These are phyloP conservation scores for Darevskia nairensis DNA, from an alignment of 2,797 vertebrate genomes.

Conservation along the genomic window DNA sequence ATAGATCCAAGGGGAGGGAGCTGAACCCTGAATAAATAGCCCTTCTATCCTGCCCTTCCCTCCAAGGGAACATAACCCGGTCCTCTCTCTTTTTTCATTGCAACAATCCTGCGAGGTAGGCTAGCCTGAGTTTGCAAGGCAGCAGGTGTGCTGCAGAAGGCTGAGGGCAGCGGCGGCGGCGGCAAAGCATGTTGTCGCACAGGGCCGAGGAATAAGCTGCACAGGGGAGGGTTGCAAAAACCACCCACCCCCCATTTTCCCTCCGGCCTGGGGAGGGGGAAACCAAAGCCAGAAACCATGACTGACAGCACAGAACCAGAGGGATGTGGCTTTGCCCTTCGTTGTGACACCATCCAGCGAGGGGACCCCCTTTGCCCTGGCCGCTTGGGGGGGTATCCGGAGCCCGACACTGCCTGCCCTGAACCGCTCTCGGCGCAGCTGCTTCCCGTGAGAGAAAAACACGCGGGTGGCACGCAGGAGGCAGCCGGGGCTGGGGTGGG, in stretches of 20 bases:
- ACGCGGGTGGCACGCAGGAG: fast-evolving
- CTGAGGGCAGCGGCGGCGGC: too few relatives aligned
- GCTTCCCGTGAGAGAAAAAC: not conserved
- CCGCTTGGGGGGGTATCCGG: not conserved
- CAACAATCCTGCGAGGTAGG: not conserved
- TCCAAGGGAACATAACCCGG: not conserved
- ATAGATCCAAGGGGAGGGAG: not conserved
- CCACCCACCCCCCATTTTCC: not conserved
- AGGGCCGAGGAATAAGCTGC: not conserved
- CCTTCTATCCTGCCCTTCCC: too few relatives aligned
- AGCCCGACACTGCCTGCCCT: not conserved
- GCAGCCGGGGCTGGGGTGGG: too few relatives aligned
- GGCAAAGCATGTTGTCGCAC: not conserved
- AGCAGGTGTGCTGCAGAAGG: too few relatives aligned
- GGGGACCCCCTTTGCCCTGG: fast-evolving
- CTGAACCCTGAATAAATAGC: not conserved
- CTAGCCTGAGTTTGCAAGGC: not conserved
- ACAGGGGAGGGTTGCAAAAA: too few relatives aligned
- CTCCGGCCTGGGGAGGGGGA: not conserved
- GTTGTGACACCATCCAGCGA: not conserved
- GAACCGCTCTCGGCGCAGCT: not conserved
- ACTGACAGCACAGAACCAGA: not conserved
- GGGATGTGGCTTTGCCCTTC: not conserved
- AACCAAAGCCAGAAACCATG: not conserved
- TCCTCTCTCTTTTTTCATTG: not conserved